These are phyloP conservation scores for Leucoptera coffeella DNA, from an alignment of 2,888 invertebrate species.

Conservation along the genomic window DNA sequence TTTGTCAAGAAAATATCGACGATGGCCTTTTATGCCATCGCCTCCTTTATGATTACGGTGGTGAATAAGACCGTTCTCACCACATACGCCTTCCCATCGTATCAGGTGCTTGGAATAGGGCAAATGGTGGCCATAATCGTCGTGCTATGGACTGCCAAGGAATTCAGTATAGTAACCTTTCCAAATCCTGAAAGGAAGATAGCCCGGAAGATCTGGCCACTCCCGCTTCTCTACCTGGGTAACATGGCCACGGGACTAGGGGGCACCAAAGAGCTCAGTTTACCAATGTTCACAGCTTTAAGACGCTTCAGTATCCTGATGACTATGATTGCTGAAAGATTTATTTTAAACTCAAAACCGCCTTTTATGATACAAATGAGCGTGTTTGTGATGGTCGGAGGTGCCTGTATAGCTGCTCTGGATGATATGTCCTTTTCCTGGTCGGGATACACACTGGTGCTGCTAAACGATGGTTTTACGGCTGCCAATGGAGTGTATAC, in stretches of 20 bases:
- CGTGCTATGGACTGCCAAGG: constrained; percentile 69
- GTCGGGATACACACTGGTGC: constrained; percentile 83
- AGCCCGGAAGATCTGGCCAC: constrained; percentile 81
- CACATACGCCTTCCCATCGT: constrained; percentile 86
- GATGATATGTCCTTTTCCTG: constrained; percentile 92
- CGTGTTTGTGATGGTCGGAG: constrained; percentile 92
- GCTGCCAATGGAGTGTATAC: constrained; percentile 97
- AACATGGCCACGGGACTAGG: constrained; percentile 96
- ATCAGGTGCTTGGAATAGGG: constrained; percentile 82
- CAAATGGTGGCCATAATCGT: constrained; percentile 85
- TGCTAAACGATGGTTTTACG: constrained; percentile 90
- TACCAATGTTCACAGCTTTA: constrained; percentile 97
- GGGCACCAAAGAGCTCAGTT: constrained; percentile 88
- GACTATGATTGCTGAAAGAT: constrained; percentile 93
- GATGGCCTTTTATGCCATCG: constrained; percentile 84
- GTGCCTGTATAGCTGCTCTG: constrained; percentile 87
- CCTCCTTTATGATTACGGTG: constrained; percentile 93
- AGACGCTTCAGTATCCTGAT: constrained; percentile 94
- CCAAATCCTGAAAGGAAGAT: constrained; percentile 67
- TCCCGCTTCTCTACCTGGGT: constrained; percentile 89
- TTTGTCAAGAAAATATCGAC: constrained; percentile 58
- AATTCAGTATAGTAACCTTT: constrained; percentile 66
- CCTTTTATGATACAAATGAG: constrained; percentile 80
- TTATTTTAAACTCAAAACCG: constrained; percentile 71
- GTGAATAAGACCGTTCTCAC: constrained; percentile 94